Evolutionary conservation across 1,140 invertebrate species (phyloP), one percentile per base, ranked within the genome.

Genomic region (Marisa cornuarietis): DNA sequence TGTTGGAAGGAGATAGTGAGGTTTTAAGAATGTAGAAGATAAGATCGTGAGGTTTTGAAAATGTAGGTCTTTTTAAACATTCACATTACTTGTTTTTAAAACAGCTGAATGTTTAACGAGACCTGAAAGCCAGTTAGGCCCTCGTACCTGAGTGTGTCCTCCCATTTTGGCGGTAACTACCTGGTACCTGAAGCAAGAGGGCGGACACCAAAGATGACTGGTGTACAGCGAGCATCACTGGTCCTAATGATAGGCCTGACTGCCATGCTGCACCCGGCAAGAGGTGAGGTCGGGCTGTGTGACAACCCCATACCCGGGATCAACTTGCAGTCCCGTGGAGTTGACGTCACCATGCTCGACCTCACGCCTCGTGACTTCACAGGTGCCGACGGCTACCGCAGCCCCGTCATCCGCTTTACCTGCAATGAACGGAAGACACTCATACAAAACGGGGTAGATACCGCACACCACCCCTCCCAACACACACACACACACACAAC

Each of bases 311-410:
- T 61, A 5, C 82, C 82, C 22, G 82, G 82, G 11, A n/a, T 83
- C 2, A 61, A 51, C 52, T 75, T 75, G 63, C 51, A 78, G 76
- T 51, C 71, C 14, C 62, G 63, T 65, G 82, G 82, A 4, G 76
- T 83, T 22, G 82, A 83, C 73, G 68, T 83, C 26, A 83, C 82
- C 4, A 79, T 20, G 13, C 82, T 83, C 18, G 82, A 83, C 75
- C 52, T 83, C 10, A 61, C 80, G 11, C 82, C 82, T 20, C n/a
- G 78, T 7, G 76, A 81, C 16, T 24, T 75, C 8, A 71, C 26
- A 1, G 66, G 54, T 31, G 51, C 20, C 24, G 52, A 81, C 68
- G 82, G 82, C 16, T 78, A 80, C 49, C 62, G 52, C 71, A 78
- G 72, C 24, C 82, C 82, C 54, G 54, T 83, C 2, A 54, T 81